Percentiles rank a stretch among this genome's conserved stretches.
Evolutionary conservation across 2,888 invertebrate species (phyloP).

Genomic region (Chirona hameri): DNA sequence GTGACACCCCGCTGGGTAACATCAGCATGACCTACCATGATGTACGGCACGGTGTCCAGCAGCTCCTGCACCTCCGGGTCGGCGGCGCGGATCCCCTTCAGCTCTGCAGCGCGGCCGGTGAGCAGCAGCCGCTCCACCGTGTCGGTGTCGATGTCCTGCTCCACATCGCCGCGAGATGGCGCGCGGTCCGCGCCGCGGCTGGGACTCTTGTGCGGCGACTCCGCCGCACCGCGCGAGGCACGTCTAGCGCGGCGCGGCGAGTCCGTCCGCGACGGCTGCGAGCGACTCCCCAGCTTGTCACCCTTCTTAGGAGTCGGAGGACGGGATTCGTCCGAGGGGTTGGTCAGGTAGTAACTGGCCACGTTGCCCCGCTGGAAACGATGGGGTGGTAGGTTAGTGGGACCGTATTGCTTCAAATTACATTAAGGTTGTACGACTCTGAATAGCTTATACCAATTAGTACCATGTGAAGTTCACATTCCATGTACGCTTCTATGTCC

Average conservation of each 20-base stretch:
- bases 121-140: conserved; percentile 34
- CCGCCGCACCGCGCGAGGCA: too few relatives aligned
- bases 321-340: background rate
- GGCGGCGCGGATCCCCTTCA: conserved; percentile 76
- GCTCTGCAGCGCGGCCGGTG: conserved; percentile 52
- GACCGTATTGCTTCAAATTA: too few relatives aligned
- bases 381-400: too few relatives aligned
- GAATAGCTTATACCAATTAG: too few relatives aligned
- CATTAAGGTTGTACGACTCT: too few relatives aligned
- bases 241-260: too few relatives aligned
- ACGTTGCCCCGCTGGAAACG: conserved; percentile 13
- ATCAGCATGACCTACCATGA: conserved; percentile 63
- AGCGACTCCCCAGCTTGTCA: background rate
- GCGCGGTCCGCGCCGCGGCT: conserved; percentile 13
- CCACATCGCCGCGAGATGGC: conserved; percentile 35
- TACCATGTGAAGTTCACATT: too few relatives aligned
- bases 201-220: conserved; percentile 35
- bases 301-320: background rate
- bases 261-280: too few relatives aligned
- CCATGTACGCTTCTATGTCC: too few relatives aligned
- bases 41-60: conserved; percentile 81
- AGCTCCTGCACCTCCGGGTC: conserved; percentile 78
- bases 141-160: conserved; percentile 35
- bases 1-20: too few relatives aligned
- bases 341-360: background rate